Base-by-base conservation (phyloP, 30 jellyfish, hydroid and myxozoan species). In the Aurelia sp. region DNA sequence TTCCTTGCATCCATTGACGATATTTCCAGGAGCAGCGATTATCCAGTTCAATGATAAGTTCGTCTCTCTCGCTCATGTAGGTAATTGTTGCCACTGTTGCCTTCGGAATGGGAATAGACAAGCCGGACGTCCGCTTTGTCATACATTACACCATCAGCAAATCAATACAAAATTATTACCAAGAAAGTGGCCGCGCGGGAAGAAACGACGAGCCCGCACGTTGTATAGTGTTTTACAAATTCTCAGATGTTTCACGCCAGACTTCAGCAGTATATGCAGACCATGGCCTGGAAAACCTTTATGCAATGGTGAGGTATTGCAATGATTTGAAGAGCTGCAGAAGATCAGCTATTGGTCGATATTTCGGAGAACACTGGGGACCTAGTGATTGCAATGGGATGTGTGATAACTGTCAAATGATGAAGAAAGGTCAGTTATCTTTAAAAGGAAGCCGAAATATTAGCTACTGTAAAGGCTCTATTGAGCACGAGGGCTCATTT, bases 181-280 rank as follows among this genome's bases (percentile, higher is more conserved):
- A 93, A 84, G 98, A 93, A 63, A 93, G 96, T 77, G 98, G 98
- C 30, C 84, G 98, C 31, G 98, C 98, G 17, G 98, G 98, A 17
- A 59, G 98, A 35, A 96, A 93, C 52, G 96, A 79, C 47, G 66
- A 73, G 4, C 86, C 65, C 21, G 96, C 98, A 5, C 71, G 76
- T 30, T 93, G 97, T 74, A 93, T 93, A 66, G 81, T 88, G 27
- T 93, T 73, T 83, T 93, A 81, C 89, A 82, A 84, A 60, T 93
- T 93, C 74, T 81, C 94, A 22, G 98, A 93, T 66, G 90, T 84
- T 1, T 93, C 85, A 53, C 85, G 97, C 44, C 97, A 88, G 44
- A 89, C 84, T 62, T 44, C 97, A 15, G 71, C 81, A 90, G 97
- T 93, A 27, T 93, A 82, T 73, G 78, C 84, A 71, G 98, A 93